Evolutionary conservation across 2,888 invertebrate species (phyloP), one percentile per base, ranked within the genome.

Genomic region (Leucozona laternaria): DNA sequence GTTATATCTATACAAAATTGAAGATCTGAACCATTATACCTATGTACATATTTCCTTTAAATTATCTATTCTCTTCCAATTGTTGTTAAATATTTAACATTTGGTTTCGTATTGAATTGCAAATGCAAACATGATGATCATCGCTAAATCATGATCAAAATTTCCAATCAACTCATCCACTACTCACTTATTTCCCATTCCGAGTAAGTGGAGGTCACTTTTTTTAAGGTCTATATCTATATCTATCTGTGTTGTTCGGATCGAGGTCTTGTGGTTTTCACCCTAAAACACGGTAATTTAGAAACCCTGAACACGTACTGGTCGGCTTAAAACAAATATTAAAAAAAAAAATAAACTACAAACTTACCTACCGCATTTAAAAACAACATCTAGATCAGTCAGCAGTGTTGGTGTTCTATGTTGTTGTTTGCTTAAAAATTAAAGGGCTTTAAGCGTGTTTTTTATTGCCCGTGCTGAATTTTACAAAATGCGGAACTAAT

Each of bases 91-190:
- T 68, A 80, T 85, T 76, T 77, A 66, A 43, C 76, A 71, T 73
- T 78, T 73, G 55, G 48, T 75, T 77, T 70, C 37, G 28, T 48
- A 86, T 82, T 82, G 75, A 86, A 82, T 82, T 78, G 75, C 82
- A 82, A 86, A 86, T 86, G 82, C 75, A 78, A 70, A 82, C 75
- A 40, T 40, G 15, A 86, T 79, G 82, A 82, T 86, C 71, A 75
- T 82, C 82, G 71, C 53, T 68, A 68, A 82, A 75, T 75, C 86
- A 78, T 86, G 86, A 81, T 75, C 75, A 64, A 82, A 82, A 79
- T 86, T 37, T 43, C 22, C 79, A 82, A 86, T 86, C 71, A 72
- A 37, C 72, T 57, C 62, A 62, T 48, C 15, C 45, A 20, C 37
- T 40, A 53, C 48, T 60, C 22, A 55, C 77, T 85, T 40, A 80